These are phyloP conservation scores for Trachelus iudaicus DNA, from an alignment of 2,888 invertebrate species.

Conservation along the genomic window DNA sequence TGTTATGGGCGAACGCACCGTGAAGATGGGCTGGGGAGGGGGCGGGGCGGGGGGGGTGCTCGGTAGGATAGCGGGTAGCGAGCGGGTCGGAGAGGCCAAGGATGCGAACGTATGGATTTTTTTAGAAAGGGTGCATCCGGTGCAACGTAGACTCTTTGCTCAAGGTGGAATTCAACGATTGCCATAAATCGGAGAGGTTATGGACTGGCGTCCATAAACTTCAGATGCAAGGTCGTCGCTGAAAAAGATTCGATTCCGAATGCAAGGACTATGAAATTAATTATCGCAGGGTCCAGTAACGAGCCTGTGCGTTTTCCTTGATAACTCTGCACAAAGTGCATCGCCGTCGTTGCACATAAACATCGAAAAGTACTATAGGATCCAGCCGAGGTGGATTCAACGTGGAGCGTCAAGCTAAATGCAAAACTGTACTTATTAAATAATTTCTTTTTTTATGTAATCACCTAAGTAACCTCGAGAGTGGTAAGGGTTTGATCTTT, in stretches of 20 bases:
- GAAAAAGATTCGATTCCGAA: not conserved
- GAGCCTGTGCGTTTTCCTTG: not conserved
- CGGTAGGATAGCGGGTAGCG: not conserved
- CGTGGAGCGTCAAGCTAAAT: not conserved
- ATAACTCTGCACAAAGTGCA: not conserved
- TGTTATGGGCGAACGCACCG: not conserved
- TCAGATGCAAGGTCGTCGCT: not conserved
- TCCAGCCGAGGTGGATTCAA: not conserved
- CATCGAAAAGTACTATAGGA: not conserved
- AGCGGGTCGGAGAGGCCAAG: not conserved
- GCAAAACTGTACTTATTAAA: not conserved
- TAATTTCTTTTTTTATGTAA: not conserved
- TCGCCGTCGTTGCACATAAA: not conserved
- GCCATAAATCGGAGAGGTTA: not conserved
- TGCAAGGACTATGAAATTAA: not conserved
- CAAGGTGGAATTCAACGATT: conserved; percentile 57
- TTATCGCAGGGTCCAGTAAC: not conserved
- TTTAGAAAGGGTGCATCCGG: not conserved
- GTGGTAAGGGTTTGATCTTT: not conserved
- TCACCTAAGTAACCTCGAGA: not conserved
- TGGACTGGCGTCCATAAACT: not conserved
- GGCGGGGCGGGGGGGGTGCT: not conserved
- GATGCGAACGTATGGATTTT: not conserved
- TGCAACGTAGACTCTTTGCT: not conserved
- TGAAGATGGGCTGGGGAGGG: not conserved